Evolutionary conservation across 1,140 invertebrate genomes (phyloP).

Genomic region (Linepithema humile): DNA sequence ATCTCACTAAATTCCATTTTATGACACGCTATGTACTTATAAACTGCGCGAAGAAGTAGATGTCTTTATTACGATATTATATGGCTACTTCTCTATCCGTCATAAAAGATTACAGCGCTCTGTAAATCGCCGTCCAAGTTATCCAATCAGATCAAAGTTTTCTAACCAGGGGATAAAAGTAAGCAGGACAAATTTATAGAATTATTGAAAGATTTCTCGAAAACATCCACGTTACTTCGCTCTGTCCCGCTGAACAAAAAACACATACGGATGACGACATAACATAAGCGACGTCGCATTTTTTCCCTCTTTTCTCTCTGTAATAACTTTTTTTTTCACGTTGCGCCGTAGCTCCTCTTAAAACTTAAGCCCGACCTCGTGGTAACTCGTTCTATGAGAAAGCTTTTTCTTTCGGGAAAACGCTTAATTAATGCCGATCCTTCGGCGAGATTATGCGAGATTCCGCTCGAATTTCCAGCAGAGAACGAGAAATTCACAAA

Average conservation of each 20-base stretch:
- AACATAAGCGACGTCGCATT: neutral
- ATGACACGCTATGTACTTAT: neutral
- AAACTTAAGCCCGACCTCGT: constrained; percentile 14
- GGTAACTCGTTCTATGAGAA: constrained; percentile 30
- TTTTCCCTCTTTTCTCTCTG: neutral
- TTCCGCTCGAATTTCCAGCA: constrained; percentile 4
- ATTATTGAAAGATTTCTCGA: neutral
- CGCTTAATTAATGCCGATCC: constrained; percentile 47
- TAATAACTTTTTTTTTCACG: neutral
- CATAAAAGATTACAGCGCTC: constrained; percentile 27
- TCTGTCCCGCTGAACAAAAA: neutral
- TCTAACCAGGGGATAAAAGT: neutral
- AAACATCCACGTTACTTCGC: neutral
- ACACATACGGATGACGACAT: neutral
- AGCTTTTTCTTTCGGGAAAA: constrained; percentile 34
- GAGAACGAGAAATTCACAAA: constrained; percentile 10
- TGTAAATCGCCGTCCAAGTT: constrained; percentile 2
- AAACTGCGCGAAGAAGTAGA: neutral
- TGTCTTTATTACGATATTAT: constrained; percentile 10
- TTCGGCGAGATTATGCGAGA: constrained; percentile 28
- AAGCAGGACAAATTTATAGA: neutral
- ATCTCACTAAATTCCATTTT: constrained; percentile 17
- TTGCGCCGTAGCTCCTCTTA: constrained; percentile 3
- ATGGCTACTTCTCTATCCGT: neutral
- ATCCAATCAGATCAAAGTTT: constrained; percentile 24